Conservation (phyloP, 2,888 invertebrate genomes). For the Luffia ferchaultella region DNA sequence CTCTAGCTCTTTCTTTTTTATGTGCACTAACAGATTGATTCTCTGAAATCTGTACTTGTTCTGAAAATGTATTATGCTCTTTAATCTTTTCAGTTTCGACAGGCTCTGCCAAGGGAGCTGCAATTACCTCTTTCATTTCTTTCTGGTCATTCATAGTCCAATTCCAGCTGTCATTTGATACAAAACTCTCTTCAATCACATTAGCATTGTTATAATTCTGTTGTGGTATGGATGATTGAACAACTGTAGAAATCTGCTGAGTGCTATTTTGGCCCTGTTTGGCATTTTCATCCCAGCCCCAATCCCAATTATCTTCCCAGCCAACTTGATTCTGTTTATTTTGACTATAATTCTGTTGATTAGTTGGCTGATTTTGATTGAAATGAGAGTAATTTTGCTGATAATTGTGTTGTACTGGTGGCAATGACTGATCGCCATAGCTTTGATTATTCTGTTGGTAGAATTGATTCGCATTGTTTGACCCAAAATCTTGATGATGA, state of each 20-base stretch:
- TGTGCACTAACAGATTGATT: conserved; percentile 22
- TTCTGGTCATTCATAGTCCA: conserved; percentile 66
- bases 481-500: conserved; percentile 26
- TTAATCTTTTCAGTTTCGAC: conserved; percentile 18
- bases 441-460: conserved; percentile 41
- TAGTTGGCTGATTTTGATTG: conserved; percentile 14
- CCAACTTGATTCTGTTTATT: conserved; percentile 32
- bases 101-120: conserved; percentile 16
- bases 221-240: conserved; percentile 17
- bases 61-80: conserved; percentile 7
- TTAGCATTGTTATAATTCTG: conserved; percentile 45
- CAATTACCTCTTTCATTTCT: conserved; percentile 24
- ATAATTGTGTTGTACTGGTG: conserved; percentile 35
- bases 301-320: conserved; percentile 64
- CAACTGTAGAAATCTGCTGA: conserved; percentile 16
- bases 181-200: conserved; percentile 67
- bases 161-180: conserved; percentile 66
- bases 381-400: conserved; percentile 30
- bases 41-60: conserved; percentile 14
- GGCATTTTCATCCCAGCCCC: conserved; percentile 68
- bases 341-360: conserved; percentile 28
- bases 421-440: conserved; percentile 34
- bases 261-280: conserved; percentile 17
- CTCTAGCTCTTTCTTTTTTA: conserved; percentile 17
- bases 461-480: conserved; percentile 19